Evolutionary conservation across 2,888 invertebrate genomes (phyloP), one percentile per base, ranked within the genome.

Genomic region (Tenthredo amoena): DNA sequence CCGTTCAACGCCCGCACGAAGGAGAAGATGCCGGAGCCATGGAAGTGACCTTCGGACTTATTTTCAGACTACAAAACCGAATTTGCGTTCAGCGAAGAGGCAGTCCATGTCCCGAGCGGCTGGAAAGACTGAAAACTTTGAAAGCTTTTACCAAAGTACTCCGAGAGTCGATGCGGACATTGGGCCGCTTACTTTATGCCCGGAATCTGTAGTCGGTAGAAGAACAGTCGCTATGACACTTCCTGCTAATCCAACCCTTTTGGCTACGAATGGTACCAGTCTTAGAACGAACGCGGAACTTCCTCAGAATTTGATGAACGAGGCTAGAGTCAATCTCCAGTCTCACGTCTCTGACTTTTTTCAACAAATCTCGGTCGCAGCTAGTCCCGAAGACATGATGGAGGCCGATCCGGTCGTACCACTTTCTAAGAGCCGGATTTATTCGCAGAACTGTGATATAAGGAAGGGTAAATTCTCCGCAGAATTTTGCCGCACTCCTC

Each of bases 271-370:
- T 85, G 65, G 62, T 37, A 40, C 81, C 12, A 40, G 62, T 58
- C 62, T 83, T 26, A 26, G 83, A 31, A 89, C 88, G 87, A 89
- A 88, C 86, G 47, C 85, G 5, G 92, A 93, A 87, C 86, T 92
- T 15, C 92, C 92, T 2, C 92, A 92, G 84, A 93, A 91, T 15
- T 88, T 93, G 43, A 89, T 92, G 55, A 92, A 93, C 88, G 93
- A 93, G 85, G 91, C 92, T 34, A 90, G 93, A 2, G 89, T 89
- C 47, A 92, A 92, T 87, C 90, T 93, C 18, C 93, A 92, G 79
- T 92, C 93, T 21, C 93, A 93, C 89, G 93, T 93, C 0, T 92
- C 93, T 18, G 93, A 93, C 85, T 93, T 93, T 77, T 93, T 93
- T 40, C 92, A 93, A 18, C 93, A 93, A 86, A 93, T 93, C 7